Evolutionary conservation across 2,888 invertebrate species (phyloP), one percentile per base, ranked within the genome.

Genomic region (Drosophila basisetae): DNA sequence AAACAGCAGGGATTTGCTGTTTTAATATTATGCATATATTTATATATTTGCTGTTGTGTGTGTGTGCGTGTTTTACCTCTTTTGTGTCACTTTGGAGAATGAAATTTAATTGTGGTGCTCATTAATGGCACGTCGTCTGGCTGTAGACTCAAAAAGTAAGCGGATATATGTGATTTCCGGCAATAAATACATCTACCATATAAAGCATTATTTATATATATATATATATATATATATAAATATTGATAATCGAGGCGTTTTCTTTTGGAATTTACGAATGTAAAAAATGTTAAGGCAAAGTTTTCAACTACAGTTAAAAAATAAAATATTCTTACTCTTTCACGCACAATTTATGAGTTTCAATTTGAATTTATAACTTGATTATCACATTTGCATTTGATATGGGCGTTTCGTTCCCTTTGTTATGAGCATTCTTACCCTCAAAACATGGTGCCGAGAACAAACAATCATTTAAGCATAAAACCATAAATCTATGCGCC

Each of bases 131-230:
- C 71, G 71, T 81, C 69, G 78, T 69, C 66, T 68, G 64, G 53
- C 61, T 50, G 31, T 55, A 53, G 47, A 39, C 52, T 68, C 56
- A 62, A 81, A 70, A 70, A 56, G 68, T 62, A 65, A 56, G 56
- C 87, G 87, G 86, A 87, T 84, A 87, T 87, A 78, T 84, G 87
- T 84, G 84, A 87, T 87, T 86, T 87, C 86, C 86, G 81, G 73
- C 67, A 81, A 83, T 89, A 89, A 89, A 87, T 89, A 76, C 69
- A 56, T 60, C 53, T 67, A 31, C 43, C 47, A 65, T 10, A 61
- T 54, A 58, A 25, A 25, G 25, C 47, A 25, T 16, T 54, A 52
- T 61, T 33, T 73, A 50, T 33, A 50, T 56, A 47, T 73, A 50
- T 25, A 49, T 64, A 39, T 67, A 37, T 39, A 43, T 53, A 61